phyloP scores from a whole-genome alignment of 2,888 invertebrate genomes.

The Adelphocoris suturalis region DNA sequence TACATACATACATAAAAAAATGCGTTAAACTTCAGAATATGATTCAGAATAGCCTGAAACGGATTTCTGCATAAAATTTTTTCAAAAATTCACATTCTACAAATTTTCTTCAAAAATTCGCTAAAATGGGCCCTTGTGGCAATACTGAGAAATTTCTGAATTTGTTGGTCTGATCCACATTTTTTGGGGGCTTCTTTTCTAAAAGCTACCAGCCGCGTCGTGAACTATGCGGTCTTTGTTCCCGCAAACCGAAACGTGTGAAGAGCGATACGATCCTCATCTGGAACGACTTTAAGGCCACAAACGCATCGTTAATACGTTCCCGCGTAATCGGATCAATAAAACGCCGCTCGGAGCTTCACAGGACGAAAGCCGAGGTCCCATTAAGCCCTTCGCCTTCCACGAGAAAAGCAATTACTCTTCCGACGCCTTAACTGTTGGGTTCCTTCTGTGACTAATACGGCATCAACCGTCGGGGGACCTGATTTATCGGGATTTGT shows the following conservation, averaged over 20 bases:
- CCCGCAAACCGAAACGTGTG: background rate
- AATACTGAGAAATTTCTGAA: too few relatives aligned
- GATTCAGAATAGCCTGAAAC: too few relatives aligned
- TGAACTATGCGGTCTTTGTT: too few relatives aligned
- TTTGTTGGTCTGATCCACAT: too few relatives aligned
- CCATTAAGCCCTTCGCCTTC: constrained; percentile 38
- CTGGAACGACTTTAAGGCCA: background rate
- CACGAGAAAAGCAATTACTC: constrained; percentile 58
- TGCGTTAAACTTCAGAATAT: too few relatives aligned
- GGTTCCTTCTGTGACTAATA: constrained; percentile 50
- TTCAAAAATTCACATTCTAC: too few relatives aligned
- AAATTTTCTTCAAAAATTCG: too few relatives aligned
- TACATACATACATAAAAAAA: too few relatives aligned
- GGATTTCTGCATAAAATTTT: too few relatives aligned
- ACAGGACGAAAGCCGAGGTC: background rate
- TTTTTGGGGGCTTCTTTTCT: too few relatives aligned
- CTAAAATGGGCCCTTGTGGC: too few relatives aligned
- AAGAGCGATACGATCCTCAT: background rate
- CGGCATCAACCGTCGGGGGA: constrained; percentile 20
- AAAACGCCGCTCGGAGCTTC: constrained; percentile 9
- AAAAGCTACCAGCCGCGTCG: too few relatives aligned
- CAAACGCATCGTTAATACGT: background rate
- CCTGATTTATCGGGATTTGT: constrained; percentile 62
- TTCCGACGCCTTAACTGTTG: constrained; percentile 19
- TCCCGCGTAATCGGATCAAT: constrained; percentile 50